Evolutionary conservation across 2,888 invertebrate genomes (phyloP), one percentile per base, ranked within the genome.

Genomic region (Lumbricus terrestris): DNA sequence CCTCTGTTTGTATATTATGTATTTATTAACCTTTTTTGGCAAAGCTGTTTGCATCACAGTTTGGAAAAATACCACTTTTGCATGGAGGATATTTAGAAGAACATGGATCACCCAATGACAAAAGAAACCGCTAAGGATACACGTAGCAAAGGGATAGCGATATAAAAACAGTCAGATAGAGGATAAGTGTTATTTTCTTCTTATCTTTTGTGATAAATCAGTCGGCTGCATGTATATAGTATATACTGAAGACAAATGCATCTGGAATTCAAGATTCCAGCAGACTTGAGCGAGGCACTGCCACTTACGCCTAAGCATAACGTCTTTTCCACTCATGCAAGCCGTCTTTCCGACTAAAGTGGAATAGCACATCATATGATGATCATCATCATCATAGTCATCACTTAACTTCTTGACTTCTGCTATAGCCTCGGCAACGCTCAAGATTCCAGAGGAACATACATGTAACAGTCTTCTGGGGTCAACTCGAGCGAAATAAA

Each of bases 291-390:
- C 54, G 4, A 16, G 34, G 47, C n/a, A n/a, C n/a, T 40, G 35
- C 47, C 89, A 42, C 89, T 89, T 35, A n/a, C 35, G 89, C 89
- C 89, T 47, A 47, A 34, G 29, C 33, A 34, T 18, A 47, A 37
- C 0, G 4, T 1, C 54, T 16, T 6, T 18, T 35, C 16, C 89
- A 33, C 34, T 16, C 33, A 69, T 69, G 29, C 69, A 69, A 11
- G 47, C 18, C 20, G 29, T 89, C 89, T 35, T 54, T 37, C 89
- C 54, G 23, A 37, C 34, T 69, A 37, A 89, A 69, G 35, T 89
- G 89, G 20, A 47, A 33, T 37, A 13, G 69, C 69, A 29, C 69
- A 69, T 69, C 0, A 69, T 11, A 40, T 40, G n/a, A n/a, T n/a
- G n/a, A n/a, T n/a, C n/a, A n/a, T n/a, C n/a, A n/a, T n/a, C n/a